Conservation (phyloP, 1,140 invertebrate genomes). For the Branchinecta lindahli region DNA sequence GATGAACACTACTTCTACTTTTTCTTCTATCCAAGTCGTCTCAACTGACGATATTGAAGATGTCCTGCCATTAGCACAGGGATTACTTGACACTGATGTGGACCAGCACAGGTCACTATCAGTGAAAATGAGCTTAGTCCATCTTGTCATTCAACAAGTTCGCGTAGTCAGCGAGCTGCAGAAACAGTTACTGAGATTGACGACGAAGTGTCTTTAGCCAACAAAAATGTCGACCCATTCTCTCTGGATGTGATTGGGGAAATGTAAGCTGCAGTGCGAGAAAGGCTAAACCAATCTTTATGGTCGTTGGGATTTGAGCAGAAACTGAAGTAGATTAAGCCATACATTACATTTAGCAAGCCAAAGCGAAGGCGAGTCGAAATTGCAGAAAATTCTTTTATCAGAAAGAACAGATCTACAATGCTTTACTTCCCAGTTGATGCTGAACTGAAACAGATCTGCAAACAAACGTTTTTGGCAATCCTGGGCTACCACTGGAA, state of each 20-base stretch:
- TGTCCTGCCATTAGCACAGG: constrained; percentile 7
- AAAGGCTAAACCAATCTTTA: constrained; percentile 2
- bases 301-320: constrained; percentile 1
- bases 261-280: constrained; percentile 5
- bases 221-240: constrained; percentile 3
- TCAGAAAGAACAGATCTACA: neutral
- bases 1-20: constrained; percentile 1
- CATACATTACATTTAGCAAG: neutral
- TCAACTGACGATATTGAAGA: constrained; percentile 1
- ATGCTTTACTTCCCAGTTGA: constrained; percentile 5
- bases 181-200: constrained; percentile 5
- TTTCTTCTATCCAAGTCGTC: constrained; percentile 1
- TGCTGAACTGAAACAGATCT: constrained; percentile 5
- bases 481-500: neutral
- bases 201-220: constrained; percentile 7
- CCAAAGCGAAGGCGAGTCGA: constrained; percentile 7
- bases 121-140: constrained; percentile 8
- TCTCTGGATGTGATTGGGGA: constrained; percentile 1
- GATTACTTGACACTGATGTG: constrained; percentile 1
- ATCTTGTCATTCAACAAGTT: constrained; percentile 2
- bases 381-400: constrained; percentile 2
- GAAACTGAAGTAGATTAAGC: constrained; percentile 1
- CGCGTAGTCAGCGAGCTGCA: neutral
- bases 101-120: constrained; percentile 4
- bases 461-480: constrained; percentile 5